These are phyloP conservation scores for Penelope pileata DNA, from an alignment of 2,113 vertebrate species.

Conservation along the genomic window DNA sequence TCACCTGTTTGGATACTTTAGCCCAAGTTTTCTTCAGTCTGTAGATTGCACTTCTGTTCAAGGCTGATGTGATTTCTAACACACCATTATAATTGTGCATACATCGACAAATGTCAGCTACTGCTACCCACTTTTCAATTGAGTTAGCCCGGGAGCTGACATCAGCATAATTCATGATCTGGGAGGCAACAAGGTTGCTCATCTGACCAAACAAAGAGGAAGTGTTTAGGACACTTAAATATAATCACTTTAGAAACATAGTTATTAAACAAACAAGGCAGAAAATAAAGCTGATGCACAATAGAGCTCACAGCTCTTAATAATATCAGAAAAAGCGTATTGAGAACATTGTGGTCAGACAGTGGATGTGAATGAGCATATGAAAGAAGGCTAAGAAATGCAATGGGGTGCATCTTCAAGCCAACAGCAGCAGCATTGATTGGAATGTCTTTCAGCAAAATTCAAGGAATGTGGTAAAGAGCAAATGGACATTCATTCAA, in stretches of 20 bases:
- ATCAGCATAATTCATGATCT: conserved; percentile 96
- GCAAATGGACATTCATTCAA: not conserved
- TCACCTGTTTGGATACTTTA: conserved; percentile 96
- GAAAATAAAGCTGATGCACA: not conserved
- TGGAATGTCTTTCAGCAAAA: not conserved
- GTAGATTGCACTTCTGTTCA: conserved; percentile 98
- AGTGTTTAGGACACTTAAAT: not conserved
- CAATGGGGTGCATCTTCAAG: not conserved
- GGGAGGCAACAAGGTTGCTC: conserved; percentile 98
- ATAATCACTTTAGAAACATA: not conserved
- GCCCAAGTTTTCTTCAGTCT: conserved; percentile 98
- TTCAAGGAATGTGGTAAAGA: not conserved
- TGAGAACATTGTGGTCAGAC: not conserved
- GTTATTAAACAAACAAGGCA: not conserved
- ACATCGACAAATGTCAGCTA: conserved; percentile 96
- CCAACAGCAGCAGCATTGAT: not conserved
- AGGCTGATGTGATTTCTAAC: conserved; percentile 96
- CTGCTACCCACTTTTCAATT: conserved; percentile 98
- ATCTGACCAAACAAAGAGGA: conserved; percentile 80
- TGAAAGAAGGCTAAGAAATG: not conserved
- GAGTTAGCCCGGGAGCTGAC: conserved; percentile 89
- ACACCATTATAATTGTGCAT: conserved; percentile 97
- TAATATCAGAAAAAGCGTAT: not conserved
- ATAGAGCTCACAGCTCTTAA: not conserved
- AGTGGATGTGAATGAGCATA: not conserved